These are phyloP conservation scores for Sebastes fasciatus DNA, from an alignment of 2,113 vertebrate species.

Conservation along the genomic window DNA sequence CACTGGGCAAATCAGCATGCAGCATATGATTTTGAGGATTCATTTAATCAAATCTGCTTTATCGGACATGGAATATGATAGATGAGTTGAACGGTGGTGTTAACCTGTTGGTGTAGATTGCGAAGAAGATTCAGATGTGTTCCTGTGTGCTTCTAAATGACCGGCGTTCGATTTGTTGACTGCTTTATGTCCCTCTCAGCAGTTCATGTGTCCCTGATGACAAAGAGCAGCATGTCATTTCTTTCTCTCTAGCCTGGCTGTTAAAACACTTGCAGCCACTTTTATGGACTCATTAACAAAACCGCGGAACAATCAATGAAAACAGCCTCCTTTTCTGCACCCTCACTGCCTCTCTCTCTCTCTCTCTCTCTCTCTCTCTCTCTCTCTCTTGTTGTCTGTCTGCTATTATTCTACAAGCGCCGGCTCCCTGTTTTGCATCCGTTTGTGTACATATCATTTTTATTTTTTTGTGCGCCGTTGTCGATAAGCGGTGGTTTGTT, in stretches of 20 bases:
- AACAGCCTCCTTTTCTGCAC: conserved; percentile 39
- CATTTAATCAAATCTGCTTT: neutral
- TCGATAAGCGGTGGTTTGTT: conserved; percentile 66
- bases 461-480: conserved; percentile 28
- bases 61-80: neutral
- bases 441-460: conserved; percentile 54
- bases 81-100: neutral
- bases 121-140: neutral
- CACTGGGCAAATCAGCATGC: neutral
- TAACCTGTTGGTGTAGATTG: neutral
- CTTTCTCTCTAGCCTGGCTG: conserved; percentile 36
- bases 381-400: conserved; percentile 13
- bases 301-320: conserved; percentile 73
- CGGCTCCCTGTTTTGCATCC: conserved; percentile 57
- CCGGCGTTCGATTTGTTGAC: conserved; percentile 6
- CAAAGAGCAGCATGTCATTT: conserved; percentile 49
- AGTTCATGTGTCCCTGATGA: conserved; percentile 34
- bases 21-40: neutral
- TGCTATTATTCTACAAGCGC: conserved; percentile 55
- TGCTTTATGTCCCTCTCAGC: conserved; percentile 21
- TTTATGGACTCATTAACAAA: conserved; percentile 79
- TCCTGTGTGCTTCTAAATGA: neutral
- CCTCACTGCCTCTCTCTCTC: conserved; percentile 15
- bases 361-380: conserved; percentile 6
- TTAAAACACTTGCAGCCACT: conserved; percentile 65